These are phyloP conservation scores for Diadegma fenestrale DNA, from an alignment of 2,888 invertebrate species.

Conservation along the genomic window DNA sequence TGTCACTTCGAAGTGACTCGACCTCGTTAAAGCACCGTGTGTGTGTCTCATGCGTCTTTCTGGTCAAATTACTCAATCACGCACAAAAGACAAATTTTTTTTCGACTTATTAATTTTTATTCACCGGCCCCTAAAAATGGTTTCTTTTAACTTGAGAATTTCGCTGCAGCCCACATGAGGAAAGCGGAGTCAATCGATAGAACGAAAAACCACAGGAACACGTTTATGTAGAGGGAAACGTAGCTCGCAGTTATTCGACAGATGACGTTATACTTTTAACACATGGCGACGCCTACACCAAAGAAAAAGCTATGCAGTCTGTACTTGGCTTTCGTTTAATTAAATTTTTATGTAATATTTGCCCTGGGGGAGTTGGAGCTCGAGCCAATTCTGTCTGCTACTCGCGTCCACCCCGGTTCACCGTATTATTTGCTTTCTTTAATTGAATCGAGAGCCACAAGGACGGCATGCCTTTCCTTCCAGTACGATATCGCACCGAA, in stretches of 20 bases:
- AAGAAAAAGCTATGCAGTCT: slow-evolving; percentile 56
- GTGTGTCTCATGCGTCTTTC: slow-evolving; percentile 17
- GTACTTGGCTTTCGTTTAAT: slow-evolving; percentile 72
- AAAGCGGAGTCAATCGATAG: slow-evolving; percentile 58
- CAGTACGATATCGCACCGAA: slow-evolving; percentile 38
- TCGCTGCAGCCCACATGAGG: not conserved
- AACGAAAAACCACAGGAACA: slow-evolving; percentile 26
- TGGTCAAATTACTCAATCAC: not conserved
- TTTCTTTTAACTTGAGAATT: not conserved
- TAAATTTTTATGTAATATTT: slow-evolving; percentile 76
- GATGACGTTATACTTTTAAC: slow-evolving; percentile 34
- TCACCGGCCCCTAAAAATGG: not conserved
- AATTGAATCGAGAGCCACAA: slow-evolving; percentile 72
- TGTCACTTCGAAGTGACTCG: slow-evolving; percentile 23
- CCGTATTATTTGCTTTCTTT: slow-evolving; percentile 76
- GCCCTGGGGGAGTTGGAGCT: slow-evolving; percentile 69
- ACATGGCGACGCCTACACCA: slow-evolving; percentile 45
- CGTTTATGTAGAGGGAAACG: not conserved
- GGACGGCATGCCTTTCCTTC: slow-evolving; percentile 30
- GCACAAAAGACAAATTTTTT: not conserved
- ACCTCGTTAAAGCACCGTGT: slow-evolving; percentile 23
- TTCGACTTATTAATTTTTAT: not conserved
- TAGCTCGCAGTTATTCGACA: slow-evolving; percentile 12
- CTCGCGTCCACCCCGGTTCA: slow-evolving; percentile 71
- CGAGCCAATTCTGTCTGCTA: slow-evolving; percentile 71